Evolutionary conservation across 2,113 vertebrate species (phyloP).

Genomic region (Terrapene triunguis): DNA sequence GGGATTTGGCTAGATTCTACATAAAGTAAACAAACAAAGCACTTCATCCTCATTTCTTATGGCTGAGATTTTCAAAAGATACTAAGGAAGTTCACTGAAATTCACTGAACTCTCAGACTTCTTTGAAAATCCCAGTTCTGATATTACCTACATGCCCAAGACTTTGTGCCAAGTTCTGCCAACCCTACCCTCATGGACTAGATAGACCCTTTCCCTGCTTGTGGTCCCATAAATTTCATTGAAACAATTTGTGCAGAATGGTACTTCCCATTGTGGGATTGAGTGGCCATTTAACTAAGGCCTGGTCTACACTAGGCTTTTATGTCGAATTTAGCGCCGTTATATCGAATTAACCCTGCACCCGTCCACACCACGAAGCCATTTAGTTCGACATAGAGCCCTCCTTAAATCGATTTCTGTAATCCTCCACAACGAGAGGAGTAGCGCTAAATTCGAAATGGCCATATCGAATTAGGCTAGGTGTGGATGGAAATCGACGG

Average conservation of each 20-base stretch:
- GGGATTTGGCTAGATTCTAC: not conserved
- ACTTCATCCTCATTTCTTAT: not conserved
- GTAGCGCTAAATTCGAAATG: too few relatives aligned
- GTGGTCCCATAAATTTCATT: not conserved
- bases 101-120: not conserved
- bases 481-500: too few relatives aligned
- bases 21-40: rapidly evolving
- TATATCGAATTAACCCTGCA: too few relatives aligned
- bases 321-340: too few relatives aligned
- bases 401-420: too few relatives aligned
- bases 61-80: not conserved
- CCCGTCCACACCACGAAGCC: too few relatives aligned
- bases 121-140: not conserved
- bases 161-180: not conserved
- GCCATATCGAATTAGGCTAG: too few relatives aligned
- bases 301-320: too few relatives aligned
- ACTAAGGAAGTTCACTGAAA: not conserved
- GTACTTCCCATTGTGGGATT: not conserved
- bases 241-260: not conserved
- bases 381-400: too few relatives aligned
- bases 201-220: not conserved
- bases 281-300: not conserved
- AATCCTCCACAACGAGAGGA: too few relatives aligned
- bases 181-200: not conserved
- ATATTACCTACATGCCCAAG: not conserved